Evolutionary conservation across 2,888 invertebrate species (phyloP).

Genomic region (Acleris literana): DNA sequence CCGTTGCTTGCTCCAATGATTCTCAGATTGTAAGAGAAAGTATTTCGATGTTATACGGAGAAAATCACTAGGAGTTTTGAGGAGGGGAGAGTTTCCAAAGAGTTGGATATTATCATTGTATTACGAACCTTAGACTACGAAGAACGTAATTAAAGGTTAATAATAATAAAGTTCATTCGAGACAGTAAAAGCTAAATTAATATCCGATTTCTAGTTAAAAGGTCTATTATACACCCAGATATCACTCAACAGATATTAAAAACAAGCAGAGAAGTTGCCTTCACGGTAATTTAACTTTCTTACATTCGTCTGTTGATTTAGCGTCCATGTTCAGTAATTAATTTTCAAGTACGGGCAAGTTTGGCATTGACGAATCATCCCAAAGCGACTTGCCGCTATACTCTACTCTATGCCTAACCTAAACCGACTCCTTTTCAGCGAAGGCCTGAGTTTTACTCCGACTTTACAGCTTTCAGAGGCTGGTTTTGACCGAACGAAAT

Average conservation of each 20-base stretch:
- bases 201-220: too few relatives aligned
- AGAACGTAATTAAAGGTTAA: too few relatives aligned
- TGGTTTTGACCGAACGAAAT: conserved; percentile 49
- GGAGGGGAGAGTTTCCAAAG: too few relatives aligned
- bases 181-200: too few relatives aligned
- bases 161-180: too few relatives aligned
- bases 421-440: conserved; percentile 3
- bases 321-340: conserved; percentile 13
- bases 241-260: background rate
- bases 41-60: background rate
- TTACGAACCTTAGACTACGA: too few relatives aligned
- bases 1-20: background rate
- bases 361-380: conserved; percentile 14
- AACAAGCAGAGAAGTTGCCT: conserved; percentile 5
- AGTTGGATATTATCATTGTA: too few relatives aligned
- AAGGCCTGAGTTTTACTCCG: conserved; percentile 1
- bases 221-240: too few relatives aligned
- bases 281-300: conserved; percentile 19
- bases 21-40: conserved; percentile 9
- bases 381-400: conserved; percentile 7
- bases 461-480: conserved; percentile 36
- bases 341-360: conserved; percentile 10
- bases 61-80: too few relatives aligned
- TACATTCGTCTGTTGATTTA: conserved; percentile 25
- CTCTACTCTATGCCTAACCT: background rate